phyloP scores from a whole-genome alignment of 2,797 vertebrate species.

The Tangara arthus region DNA sequence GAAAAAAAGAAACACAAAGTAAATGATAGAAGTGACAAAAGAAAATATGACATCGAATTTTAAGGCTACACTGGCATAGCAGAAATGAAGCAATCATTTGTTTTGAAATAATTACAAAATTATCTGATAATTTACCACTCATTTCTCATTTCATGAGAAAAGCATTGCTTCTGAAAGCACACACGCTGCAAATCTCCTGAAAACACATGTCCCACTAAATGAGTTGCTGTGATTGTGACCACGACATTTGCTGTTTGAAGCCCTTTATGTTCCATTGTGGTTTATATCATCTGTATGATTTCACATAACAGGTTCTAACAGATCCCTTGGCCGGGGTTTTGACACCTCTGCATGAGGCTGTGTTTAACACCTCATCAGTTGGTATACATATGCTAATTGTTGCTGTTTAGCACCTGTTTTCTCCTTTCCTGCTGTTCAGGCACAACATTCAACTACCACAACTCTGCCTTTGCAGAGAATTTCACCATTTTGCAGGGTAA shows the following conservation, averaged over 20 bases:
- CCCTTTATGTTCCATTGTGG: background rate
- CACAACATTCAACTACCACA: background rate
- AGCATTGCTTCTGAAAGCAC: background rate
- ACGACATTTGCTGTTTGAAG: background rate
- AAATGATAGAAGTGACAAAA: background rate
- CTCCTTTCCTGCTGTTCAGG: constrained; percentile 55
- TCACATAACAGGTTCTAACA: background rate
- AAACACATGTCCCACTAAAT: background rate
- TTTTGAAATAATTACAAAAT: background rate
- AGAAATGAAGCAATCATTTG: background rate
- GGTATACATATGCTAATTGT: constrained; percentile 59
- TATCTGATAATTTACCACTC: background rate
- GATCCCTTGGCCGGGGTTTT: constrained; percentile 47
- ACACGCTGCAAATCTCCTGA: background rate
- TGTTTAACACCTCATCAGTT: constrained; percentile 56
- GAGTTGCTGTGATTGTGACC: background rate
- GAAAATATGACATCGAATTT: background rate
- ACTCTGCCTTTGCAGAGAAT: background rate
- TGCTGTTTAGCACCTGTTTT: constrained; percentile 67
- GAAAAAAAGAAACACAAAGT: too few relatives aligned
- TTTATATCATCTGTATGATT: background rate
- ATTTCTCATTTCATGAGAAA: background rate
- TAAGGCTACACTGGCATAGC: background rate
- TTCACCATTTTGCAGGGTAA: background rate
- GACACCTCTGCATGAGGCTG: constrained; percentile 59